Conservation (phyloP, 2,797 vertebrate genomes). For the Takifugu ocellatus region DNA sequence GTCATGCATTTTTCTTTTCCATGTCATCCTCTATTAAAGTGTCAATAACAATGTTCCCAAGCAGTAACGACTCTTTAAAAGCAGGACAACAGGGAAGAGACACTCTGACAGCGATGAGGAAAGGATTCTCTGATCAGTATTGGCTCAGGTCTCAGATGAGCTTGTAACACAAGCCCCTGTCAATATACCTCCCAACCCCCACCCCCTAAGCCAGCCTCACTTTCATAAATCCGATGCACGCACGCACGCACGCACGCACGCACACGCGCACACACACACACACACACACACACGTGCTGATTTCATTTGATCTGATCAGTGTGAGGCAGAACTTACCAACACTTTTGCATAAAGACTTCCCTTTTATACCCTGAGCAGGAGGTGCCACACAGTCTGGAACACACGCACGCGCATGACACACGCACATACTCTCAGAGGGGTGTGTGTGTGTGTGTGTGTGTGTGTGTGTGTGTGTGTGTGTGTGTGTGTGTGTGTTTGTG, state of each 20-base stretch:
- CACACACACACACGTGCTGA: conserved; percentile 29
- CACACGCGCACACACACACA: conserved; percentile 31
- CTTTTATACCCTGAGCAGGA: conserved; percentile 56
- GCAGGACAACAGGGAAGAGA: conserved; percentile 2
- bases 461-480: conserved; percentile 13
- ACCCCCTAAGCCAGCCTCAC: conserved; percentile 14
- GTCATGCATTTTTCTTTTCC: neutral
- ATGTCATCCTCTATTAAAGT: neutral
- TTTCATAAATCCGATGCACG: conserved; percentile 23
- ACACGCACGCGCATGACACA: conserved; percentile 26
- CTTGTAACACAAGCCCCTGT: conserved; percentile 59
- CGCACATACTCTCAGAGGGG: conserved; percentile 36
- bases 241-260: conserved; percentile 23
- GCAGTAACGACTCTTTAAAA: conserved; percentile 10
- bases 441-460: conserved; percentile 28
- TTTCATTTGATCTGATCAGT: conserved; percentile 64
- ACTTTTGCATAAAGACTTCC: conserved; percentile 72
- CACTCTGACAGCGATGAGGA: conserved; percentile 18
- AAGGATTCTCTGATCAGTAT: conserved; percentile 43
- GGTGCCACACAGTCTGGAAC: conserved; percentile 52
- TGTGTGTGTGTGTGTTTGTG: conserved; percentile 12
- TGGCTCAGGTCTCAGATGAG: conserved; percentile 50
- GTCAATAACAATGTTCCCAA: conserved; percentile 17
- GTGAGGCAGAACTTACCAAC: conserved; percentile 53
- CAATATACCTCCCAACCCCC: conserved; percentile 41